Base-by-base conservation (phyloP, 1,140 invertebrate genomes). In the Venustaconcha ellipsiformis region DNA sequence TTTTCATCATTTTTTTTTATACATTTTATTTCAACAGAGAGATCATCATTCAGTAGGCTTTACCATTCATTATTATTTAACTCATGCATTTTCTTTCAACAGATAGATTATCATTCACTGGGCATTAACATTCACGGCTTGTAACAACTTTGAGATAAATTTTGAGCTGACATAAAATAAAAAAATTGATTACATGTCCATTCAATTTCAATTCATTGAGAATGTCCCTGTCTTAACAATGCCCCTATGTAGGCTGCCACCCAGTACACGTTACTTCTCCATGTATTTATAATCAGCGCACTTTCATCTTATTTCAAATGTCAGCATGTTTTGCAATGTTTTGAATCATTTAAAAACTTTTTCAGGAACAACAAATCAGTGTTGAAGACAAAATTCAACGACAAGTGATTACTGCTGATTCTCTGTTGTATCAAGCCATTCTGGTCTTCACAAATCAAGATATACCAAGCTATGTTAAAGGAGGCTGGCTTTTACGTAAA, bases 401-500 rank as follows among this genome's bases (percentile, higher is more conserved):
- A 18, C 93, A 94, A 85, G 93, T 94, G 15, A 92, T 94, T 23
- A 86, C 94, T 30, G 94, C 94, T 0, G 94, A 94, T 86, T 92
- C 92, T 65, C 92, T 94, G 84, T 92, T 94, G 2, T 93, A 93
- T 83, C 90, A 92, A 55, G 93, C 94, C 5, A 91, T 94, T 70
- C 86, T 94, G 13, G 92, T 92, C 14, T 92, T 94, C 75, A 89
- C 93, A 0, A 92, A 93, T 78, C 93, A 94, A 84, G 94, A 94
- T 84, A 89, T 94, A 14, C 91, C 92, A 2, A 92, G 93, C 59
- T 94, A 93, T 82, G 92, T 95, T 18, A 93, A 93, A 78, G 94
- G 93, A 14, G 94, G 93, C 12, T 94, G 94, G 94, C 92, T 93
- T 75, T 87, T 95, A 64, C 87, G 94, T 15, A 94, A 93, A 87